These are phyloP conservation scores for Hypanus sabinus DNA, from an alignment of 2,113 vertebrate species.

Conservation along the genomic window DNA sequence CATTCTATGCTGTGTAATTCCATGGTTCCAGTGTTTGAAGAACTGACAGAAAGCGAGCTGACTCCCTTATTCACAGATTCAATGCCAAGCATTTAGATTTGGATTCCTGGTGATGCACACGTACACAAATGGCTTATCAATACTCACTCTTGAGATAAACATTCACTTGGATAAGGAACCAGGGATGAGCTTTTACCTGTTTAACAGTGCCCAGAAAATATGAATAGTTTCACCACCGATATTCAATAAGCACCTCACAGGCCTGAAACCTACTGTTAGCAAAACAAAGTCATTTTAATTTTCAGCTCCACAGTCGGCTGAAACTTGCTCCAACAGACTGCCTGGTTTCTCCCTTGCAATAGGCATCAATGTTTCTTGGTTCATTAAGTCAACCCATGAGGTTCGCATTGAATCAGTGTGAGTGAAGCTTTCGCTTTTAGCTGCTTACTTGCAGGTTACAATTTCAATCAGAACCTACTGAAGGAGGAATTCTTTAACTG, in stretches of 20 bases:
- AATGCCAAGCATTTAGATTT: neutral
- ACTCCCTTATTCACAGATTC: neutral
- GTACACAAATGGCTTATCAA: neutral
- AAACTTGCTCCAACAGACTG: neutral
- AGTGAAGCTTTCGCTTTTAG: neutral
- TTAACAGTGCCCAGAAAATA: neutral
- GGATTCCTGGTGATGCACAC: neutral
- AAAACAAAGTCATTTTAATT: neutral
- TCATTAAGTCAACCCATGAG: conserved; percentile 22
- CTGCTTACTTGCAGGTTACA: neutral
- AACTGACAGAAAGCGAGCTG: neutral
- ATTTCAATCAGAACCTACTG: conserved; percentile 2
- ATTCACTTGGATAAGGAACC: neutral
- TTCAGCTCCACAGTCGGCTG: neutral
- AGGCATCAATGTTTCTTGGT: neutral
- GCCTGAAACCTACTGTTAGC: neutral
- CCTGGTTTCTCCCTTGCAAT: neutral
- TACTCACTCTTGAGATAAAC: neutral
- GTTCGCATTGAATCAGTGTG: neutral
- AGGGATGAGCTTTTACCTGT: neutral
- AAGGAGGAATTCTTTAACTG: neutral
- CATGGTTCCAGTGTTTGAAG: neutral
- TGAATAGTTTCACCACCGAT: neutral
- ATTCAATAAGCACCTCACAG: neutral
- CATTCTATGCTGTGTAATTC: neutral